Conservation (phyloP, 2,888 invertebrate species). For the Dasysyrphus tricinctus region DNA sequence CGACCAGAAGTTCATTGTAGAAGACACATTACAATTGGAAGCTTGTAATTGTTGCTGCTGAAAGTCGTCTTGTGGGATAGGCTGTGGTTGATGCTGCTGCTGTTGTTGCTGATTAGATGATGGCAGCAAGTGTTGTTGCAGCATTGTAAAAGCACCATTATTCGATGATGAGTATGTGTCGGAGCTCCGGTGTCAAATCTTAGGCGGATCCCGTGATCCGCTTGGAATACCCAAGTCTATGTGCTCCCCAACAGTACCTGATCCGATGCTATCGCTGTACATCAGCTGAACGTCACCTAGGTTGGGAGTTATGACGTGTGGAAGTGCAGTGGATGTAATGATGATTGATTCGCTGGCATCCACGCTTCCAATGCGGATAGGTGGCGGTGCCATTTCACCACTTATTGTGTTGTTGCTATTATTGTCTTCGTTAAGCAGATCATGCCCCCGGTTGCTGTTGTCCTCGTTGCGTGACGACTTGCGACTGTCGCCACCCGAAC, state of each 20-base stretch:
- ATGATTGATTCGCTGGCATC: conserved; percentile 79
- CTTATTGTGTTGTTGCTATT: conserved; percentile 83
- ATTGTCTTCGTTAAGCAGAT: conserved; percentile 79
- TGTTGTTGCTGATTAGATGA: conserved; percentile 69
- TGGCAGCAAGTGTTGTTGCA: conserved; percentile 60
- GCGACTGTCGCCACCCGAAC: conserved; percentile 81
- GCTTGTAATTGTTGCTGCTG: conserved; percentile 77
- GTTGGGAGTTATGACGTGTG: conserved; percentile 77
- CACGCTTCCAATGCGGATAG: conserved; percentile 80
- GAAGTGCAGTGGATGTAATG: conserved; percentile 74
- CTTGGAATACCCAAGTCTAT: conserved; percentile 80
- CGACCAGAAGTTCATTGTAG: conserved; percentile 82
- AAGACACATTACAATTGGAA: conserved; percentile 82
- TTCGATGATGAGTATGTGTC: conserved; percentile 81
- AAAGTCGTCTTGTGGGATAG: conserved; percentile 70
- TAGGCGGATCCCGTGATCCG: conserved; percentile 80
- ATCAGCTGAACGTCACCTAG: conserved; percentile 73
- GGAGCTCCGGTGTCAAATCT: conserved; percentile 83
- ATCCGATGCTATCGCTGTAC: conserved; percentile 66
- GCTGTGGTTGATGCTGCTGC: conserved; percentile 67
- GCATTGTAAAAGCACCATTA: conserved; percentile 77
- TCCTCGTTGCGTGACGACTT: conserved; percentile 82
- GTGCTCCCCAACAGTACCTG: conserved; percentile 76
- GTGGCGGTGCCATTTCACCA: conserved; percentile 79
- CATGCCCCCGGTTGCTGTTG: conserved; percentile 77